phyloP scores from a whole-genome alignment of 2,888 invertebrate species.

The Xestia xanthographa region DNA sequence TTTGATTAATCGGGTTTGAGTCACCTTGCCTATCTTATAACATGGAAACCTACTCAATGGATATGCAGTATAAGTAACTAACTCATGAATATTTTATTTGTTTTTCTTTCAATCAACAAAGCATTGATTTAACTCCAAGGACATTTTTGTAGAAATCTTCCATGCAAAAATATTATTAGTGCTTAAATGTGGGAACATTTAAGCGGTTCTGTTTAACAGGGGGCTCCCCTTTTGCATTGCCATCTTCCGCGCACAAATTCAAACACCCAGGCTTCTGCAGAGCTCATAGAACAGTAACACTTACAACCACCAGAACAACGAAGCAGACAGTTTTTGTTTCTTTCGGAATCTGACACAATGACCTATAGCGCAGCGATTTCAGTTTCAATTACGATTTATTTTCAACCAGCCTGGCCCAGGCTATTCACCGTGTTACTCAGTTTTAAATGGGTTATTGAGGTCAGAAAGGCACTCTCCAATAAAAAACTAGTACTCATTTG shows the following conservation, averaged over 20 bases:
- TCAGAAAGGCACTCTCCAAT: too few relatives aligned
- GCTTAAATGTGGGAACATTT: neutral
- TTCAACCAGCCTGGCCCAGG: neutral
- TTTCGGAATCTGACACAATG: neutral
- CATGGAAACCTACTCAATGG: neutral
- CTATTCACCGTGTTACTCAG: neutral
- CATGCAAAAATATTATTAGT: neutral
- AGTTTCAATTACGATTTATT: neutral
- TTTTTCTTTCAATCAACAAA: neutral
- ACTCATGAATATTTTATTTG: neutral
- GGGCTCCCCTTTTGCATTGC: neutral
- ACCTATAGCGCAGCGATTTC: neutral
- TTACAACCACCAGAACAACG: neutral
- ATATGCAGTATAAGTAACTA: neutral
- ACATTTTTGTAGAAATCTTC: neutral
- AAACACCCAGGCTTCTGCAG: neutral
- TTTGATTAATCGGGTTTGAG: neutral
- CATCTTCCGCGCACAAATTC: neutral
- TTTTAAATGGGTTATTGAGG: too few relatives aligned
- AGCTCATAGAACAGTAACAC: neutral
- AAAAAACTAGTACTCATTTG: too few relatives aligned
- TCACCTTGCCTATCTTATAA: neutral
- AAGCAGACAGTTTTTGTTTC: neutral
- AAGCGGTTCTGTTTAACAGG: neutral
- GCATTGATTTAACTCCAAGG: neutral